Evolutionary conservation across 2,797 vertebrate species (phyloP).

Genomic region (Cyclura pinguis): DNA sequence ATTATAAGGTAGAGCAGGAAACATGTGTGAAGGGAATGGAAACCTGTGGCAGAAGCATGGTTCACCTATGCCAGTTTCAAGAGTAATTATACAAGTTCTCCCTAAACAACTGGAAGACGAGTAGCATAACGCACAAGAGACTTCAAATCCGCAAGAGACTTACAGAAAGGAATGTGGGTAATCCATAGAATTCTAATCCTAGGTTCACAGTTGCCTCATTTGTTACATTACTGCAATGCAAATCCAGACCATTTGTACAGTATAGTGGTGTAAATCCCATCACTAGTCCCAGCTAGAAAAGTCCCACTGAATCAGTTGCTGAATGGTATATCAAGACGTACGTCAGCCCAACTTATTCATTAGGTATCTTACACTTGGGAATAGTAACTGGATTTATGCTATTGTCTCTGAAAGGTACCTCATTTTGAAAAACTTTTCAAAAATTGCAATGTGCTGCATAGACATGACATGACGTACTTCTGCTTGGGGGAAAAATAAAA

Average conservation of each 20-base stretch:
- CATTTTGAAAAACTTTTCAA: too few relatives aligned
- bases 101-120: neutral
- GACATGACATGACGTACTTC: neutral
- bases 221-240: conserved; percentile 25
- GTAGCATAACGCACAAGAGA: neutral
- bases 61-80: neutral
- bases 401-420: too few relatives aligned
- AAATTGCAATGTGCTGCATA: too few relatives aligned
- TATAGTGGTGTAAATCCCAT: too few relatives aligned
- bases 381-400: too few relatives aligned
- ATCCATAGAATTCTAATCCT: neutral
- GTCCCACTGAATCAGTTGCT: too few relatives aligned
- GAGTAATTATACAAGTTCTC: conserved; percentile 1
- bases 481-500: neutral
- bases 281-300: too few relatives aligned
- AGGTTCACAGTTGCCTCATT: neutral
- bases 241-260: neutral
- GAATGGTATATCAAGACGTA: too few relatives aligned
- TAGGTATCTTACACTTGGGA: too few relatives aligned
- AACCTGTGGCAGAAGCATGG: neutral
- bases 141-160: neutral
- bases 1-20: neutral
- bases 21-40: neutral
- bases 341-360: too few relatives aligned
- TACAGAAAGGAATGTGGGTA: neutral